These are phyloP conservation scores for Halcyon leucocephala DNA, from an alignment of 2,797 vertebrate genomes.

Conservation along the genomic window DNA sequence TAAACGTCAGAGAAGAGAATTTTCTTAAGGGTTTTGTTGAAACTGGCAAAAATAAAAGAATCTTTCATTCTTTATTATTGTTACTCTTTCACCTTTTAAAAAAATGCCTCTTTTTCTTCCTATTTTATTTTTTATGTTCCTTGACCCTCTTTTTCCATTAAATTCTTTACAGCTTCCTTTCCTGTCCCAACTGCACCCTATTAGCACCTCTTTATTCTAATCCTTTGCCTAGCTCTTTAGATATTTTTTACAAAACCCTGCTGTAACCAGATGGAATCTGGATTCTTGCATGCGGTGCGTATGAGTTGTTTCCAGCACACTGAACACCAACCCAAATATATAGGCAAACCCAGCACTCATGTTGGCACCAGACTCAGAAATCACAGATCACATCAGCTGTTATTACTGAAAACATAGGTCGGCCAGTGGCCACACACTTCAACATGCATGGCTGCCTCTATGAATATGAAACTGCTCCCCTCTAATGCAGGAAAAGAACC, in stretches of 20 bases:
- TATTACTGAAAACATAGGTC: conserved; percentile 63
- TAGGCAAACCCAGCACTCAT: conserved; percentile 23
- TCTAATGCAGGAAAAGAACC: conserved; percentile 9
- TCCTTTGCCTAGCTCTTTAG: conserved; percentile 63
- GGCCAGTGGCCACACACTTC: conserved; percentile 63
- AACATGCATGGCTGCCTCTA: conserved; percentile 41
- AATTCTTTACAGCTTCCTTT: conserved; percentile 73
- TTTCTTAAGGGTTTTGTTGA: conserved; percentile 64
- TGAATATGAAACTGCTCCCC: conserved; percentile 13
- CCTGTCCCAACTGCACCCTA: conserved; percentile 69
- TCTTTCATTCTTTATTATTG: conserved; percentile 68
- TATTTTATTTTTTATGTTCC: conserved; percentile 69
- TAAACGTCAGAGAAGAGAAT: conserved; percentile 51
- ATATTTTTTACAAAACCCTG: conserved; percentile 61
- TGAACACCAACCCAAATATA: conserved; percentile 63
- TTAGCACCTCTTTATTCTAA: conserved; percentile 80
- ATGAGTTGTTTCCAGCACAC: conserved; percentile 55
- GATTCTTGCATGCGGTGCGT: conserved; percentile 26
- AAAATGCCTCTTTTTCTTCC: conserved; percentile 57
- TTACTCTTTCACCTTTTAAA: conserved; percentile 74
- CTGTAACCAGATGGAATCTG: conserved; percentile 65
- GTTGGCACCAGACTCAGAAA: conserved; percentile 63
- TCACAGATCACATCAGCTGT: conserved; percentile 72
- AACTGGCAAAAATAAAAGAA: conserved; percentile 63
- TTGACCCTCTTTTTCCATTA: conserved; percentile 70